Conservation (phyloP, 2,888 invertebrate species). For the Reticulitermes lucifugus region DNA sequence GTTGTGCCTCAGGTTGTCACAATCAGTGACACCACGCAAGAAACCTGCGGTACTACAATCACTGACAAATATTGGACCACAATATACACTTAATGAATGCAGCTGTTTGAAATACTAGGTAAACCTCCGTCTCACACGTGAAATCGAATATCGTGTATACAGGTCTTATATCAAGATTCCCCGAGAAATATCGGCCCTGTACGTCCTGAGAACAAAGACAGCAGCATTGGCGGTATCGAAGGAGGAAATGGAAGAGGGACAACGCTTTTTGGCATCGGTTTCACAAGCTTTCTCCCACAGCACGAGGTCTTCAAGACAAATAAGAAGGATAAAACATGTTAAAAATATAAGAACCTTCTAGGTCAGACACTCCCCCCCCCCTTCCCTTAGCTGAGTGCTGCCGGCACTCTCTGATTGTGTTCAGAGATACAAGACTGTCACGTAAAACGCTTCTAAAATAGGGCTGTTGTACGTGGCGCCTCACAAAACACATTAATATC, state of each 20-base stretch:
- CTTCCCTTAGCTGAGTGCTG: background rate
- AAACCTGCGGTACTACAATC: too few species aligned
- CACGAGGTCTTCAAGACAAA: background rate
- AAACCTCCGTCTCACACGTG: too few species aligned
- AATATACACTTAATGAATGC: too few species aligned
- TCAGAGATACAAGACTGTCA: slow-evolving; percentile 15
- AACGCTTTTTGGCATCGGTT: background rate
- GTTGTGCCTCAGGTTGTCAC: too few species aligned
- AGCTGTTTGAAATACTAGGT: too few species aligned
- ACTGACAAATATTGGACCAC: too few species aligned
- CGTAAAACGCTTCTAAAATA: slow-evolving; percentile 27
- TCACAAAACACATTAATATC: slow-evolving; percentile 29
- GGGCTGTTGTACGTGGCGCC: slow-evolving; percentile 19
- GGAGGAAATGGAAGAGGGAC: background rate
- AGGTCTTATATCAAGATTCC: too few species aligned
- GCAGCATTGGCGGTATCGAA: too few species aligned
- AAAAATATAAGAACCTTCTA: slow-evolving; percentile 4
- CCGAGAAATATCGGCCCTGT: too few species aligned
- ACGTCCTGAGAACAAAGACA: too few species aligned
- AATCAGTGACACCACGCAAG: too few species aligned
- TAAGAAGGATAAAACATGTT: background rate
- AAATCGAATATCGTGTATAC: too few species aligned
- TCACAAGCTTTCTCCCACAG: background rate
- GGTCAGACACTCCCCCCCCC: background rate
- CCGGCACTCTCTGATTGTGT: background rate